A percentile compares a stretch with the other conserved stretches of the same genome.
Conservation (phyloP, 2,113 vertebrate genomes). For the Hiodon alosoides region DNA sequence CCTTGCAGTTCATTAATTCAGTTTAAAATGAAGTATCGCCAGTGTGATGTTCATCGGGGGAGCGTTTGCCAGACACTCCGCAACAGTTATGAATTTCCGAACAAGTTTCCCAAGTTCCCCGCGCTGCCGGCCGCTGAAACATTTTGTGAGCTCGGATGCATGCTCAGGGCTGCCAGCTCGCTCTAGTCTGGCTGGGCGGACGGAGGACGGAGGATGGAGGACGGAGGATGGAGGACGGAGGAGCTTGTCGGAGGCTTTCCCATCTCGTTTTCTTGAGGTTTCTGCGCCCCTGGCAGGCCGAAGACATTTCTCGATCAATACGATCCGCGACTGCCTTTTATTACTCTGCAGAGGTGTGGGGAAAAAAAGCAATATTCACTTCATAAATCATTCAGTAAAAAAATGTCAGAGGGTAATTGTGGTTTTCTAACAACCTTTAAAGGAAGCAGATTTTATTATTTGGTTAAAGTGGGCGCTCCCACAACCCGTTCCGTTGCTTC, state of each 20-base stretch:
- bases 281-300: neutral
- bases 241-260: neutral
- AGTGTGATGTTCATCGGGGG: too few species aligned
- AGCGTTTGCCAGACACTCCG: too few species aligned
- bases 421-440: slow-evolving; percentile 65
- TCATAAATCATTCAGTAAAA: slow-evolving; percentile 74
- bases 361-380: slow-evolving; percentile 63
- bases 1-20: too few species aligned
- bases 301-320: slow-evolving; percentile 18
- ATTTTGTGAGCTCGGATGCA: too few species aligned
- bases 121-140: too few species aligned
- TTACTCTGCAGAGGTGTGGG: slow-evolving; percentile 23
- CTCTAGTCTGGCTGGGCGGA: too few species aligned
- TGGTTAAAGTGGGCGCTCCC: slow-evolving; percentile 56
- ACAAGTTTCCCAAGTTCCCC: too few species aligned
- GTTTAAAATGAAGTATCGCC: too few species aligned
- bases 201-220: too few species aligned
- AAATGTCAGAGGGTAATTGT: slow-evolving; percentile 70
- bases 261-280: neutral
- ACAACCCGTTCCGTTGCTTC: slow-evolving; percentile 51
- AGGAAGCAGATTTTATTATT: slow-evolving; percentile 63
- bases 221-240: neutral
- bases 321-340: slow-evolving; percentile 16
- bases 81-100: too few species aligned
- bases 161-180: too few species aligned